A percentile compares a stretch with the other conserved stretches of the same genome.
Evolutionary conservation across 2,113 vertebrate genomes (phyloP).

Genomic region (Antechinus flavipes): DNA sequence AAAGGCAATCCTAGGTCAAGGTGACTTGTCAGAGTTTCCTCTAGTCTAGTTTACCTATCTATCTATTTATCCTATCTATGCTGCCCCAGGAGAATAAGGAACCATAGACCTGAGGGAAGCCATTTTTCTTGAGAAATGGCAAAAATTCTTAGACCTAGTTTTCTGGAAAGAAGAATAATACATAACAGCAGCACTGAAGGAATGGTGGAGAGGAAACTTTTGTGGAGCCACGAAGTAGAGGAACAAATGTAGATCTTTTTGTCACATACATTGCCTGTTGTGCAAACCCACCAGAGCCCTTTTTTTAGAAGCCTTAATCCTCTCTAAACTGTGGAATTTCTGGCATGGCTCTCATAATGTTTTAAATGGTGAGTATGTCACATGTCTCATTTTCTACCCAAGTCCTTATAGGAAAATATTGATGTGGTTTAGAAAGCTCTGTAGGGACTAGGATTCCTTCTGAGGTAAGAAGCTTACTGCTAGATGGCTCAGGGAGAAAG

Average conservation of each 20-base stretch:
- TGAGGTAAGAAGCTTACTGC: not conserved
- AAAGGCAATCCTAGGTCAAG: not conserved
- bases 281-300: not conserved
- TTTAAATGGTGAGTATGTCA: too few species aligned
- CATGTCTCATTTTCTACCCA: not conserved
- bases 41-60: too few species aligned
- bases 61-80: not conserved
- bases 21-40: not conserved
- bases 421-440: not conserved
- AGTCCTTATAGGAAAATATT: not conserved
- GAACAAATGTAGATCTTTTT: not conserved
- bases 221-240: not conserved
- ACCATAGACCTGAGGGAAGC: too few species aligned
- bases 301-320: not conserved
- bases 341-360: not conserved
- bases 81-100: too few species aligned
- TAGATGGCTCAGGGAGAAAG: not conserved
- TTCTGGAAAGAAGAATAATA: not conserved
- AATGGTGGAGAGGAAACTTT: not conserved
- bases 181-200: slow-evolving; percentile 6
- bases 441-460: not conserved
- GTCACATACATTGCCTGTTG: not conserved
- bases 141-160: too few species aligned
- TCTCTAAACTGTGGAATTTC: not conserved
- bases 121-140: too few species aligned